Percentiles rank a stretch among this genome's conserved stretches.
Conservation (phyloP, 2,113 vertebrate genomes). For the Isichthys henryi region DNA sequence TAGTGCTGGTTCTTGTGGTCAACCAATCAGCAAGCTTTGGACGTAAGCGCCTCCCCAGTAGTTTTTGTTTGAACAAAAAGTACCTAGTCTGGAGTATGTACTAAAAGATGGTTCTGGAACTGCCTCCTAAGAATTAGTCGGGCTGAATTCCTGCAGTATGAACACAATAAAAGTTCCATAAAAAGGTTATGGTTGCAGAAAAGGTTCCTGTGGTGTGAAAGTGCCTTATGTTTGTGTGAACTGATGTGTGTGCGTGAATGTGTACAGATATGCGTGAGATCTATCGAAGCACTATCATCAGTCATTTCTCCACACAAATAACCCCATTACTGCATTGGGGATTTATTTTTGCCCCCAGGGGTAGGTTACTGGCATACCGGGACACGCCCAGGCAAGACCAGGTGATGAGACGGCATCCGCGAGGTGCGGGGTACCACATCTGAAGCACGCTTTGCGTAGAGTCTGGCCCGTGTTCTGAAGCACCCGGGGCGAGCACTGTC, state of each 20-base stretch:
- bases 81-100: not conserved
- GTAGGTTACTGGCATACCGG: conserved; percentile 14
- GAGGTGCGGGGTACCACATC: not conserved
- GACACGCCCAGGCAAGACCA: conserved; percentile 15
- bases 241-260: not conserved
- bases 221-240: not conserved
- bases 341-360: not conserved
- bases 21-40: not conserved
- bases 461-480: not conserved
- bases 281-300: conserved; percentile 8
- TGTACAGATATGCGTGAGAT: not conserved
- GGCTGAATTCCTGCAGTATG: not conserved
- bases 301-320: not conserved
- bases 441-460: not conserved
- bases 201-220: not conserved
- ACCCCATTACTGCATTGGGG: conserved; percentile 18
- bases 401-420: conserved; percentile 9
- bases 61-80: not conserved
- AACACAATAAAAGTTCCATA: not conserved
- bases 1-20: not conserved
- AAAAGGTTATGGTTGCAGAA: not conserved
- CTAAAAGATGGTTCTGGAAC: not conserved
- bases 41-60: not conserved
- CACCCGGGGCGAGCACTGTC: not conserved
- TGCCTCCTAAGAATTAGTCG: not conserved